Conservation (phyloP, 2,797 vertebrate species). For the Melanotaenia maccullochi region DNA sequence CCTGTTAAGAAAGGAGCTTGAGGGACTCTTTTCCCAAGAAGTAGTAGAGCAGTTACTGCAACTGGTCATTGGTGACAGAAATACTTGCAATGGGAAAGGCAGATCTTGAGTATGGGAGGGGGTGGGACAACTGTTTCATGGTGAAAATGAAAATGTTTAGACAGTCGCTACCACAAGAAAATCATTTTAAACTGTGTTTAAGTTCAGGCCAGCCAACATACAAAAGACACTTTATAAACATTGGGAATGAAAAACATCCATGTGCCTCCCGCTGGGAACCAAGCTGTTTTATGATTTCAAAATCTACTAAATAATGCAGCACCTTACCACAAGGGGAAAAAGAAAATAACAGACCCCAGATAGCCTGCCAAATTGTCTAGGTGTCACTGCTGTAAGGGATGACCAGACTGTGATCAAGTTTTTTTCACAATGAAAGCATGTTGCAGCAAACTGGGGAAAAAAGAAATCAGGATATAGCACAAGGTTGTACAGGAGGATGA, state of each 20-base stretch:
- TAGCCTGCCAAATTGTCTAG: conserved; percentile 29
- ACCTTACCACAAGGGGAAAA: conserved; percentile 72
- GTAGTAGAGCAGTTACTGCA: conserved; percentile 8
- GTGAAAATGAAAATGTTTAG: conserved; percentile 12
- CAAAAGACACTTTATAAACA: conserved; percentile 78
- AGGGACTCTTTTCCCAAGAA: conserved; percentile 16
- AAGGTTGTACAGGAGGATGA: neutral
- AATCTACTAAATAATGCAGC: conserved; percentile 86
- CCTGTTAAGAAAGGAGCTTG: conserved; percentile 17
- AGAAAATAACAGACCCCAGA: conserved; percentile 70
- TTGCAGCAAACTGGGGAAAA: conserved; percentile 8
- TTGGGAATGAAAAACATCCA: conserved; percentile 79
- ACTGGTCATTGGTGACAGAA: conserved; percentile 1
- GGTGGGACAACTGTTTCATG: conserved; percentile 4
- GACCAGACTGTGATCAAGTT: conserved; percentile 19
- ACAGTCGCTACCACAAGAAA: conserved; percentile 19
- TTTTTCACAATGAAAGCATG: conserved; percentile 7
- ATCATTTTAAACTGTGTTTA: conserved; percentile 50
- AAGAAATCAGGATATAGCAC: conserved; percentile 2
- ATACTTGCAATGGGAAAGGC: conserved; percentile 13
- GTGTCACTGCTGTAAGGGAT: conserved; percentile 11
- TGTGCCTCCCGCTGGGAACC: conserved; percentile 78
- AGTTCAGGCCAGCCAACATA: conserved; percentile 58
- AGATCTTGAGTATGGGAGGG: conserved; percentile 2
- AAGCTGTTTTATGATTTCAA: conserved; percentile 88